These are phyloP conservation scores for Mermis nigrescens DNA, from an alignment of 2,888 invertebrate genomes.

Conservation along the genomic window DNA sequence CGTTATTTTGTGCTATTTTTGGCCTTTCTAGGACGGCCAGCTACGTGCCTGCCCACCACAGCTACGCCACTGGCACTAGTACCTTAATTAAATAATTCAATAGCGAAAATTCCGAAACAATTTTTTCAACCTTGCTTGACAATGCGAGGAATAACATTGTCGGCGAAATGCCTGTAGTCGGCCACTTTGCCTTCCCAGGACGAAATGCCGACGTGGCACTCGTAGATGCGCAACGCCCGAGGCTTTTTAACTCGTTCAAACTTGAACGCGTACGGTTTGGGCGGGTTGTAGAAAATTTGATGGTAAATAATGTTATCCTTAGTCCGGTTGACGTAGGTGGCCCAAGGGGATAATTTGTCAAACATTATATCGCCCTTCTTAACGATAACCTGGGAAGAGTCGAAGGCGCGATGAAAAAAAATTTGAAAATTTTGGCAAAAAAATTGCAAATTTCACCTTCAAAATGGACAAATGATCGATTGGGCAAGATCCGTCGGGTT, in stretches of 20 bases:
- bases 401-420: too few relatives aligned
- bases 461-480: slow-evolving; percentile 67
- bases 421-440: background rate
- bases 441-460: slow-evolving; percentile 39
- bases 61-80: too few relatives aligned
- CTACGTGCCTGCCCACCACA: too few relatives aligned
- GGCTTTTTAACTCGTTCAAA: slow-evolving; percentile 43
- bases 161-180: slow-evolving; percentile 70
- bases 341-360: slow-evolving; percentile 88
- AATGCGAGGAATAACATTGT: slow-evolving; percentile 72
- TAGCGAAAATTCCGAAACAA: slow-evolving; percentile 14
- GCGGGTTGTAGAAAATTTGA: slow-evolving; percentile 49
- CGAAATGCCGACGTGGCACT: slow-evolving; percentile 92
- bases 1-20: too few relatives aligned
- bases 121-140: slow-evolving; percentile 51
- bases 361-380: slow-evolving; percentile 50
- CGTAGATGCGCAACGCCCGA: slow-evolving; percentile 71
- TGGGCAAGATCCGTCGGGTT: slow-evolving; percentile 56
- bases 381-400: slow-evolving; percentile 45
- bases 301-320: slow-evolving; percentile 67
- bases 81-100: too few relatives aligned
- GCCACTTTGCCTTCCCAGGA: slow-evolving; percentile 72
- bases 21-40: too few relatives aligned
- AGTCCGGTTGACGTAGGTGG: slow-evolving; percentile 64
- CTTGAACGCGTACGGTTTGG: slow-evolving; percentile 50